These are phyloP conservation scores for Orientallactaga bullata DNA, from an alignment of 2,113 vertebrate genomes.

Conservation along the genomic window DNA sequence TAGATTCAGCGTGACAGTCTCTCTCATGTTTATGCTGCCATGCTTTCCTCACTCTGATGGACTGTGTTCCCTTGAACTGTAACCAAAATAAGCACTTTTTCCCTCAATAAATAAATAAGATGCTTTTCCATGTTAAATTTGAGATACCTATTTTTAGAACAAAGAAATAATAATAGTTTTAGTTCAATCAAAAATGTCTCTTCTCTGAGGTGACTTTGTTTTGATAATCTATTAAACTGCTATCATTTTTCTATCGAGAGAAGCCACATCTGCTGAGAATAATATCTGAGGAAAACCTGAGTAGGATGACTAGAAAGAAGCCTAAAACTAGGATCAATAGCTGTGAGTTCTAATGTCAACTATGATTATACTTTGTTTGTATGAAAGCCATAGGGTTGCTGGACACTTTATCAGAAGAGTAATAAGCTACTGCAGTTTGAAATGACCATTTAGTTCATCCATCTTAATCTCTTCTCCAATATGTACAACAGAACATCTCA, in stretches of 20 bases:
- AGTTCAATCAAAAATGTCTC: constrained; percentile 14
- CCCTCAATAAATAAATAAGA: not conserved
- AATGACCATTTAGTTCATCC: not conserved
- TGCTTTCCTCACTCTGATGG: too few species aligned
- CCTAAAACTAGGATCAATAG: not conserved
- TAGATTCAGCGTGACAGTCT: too few species aligned
- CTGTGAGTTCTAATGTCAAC: not conserved
- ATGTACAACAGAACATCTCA: not conserved
- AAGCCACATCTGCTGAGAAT: not conserved
- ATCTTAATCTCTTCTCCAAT: not conserved
- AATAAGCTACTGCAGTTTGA: not conserved
- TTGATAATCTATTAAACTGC: not conserved
- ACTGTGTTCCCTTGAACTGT: too few species aligned
- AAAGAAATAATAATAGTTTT: not conserved
- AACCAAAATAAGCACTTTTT: too few species aligned
- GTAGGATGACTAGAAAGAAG: not conserved
- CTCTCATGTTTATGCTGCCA: too few species aligned
- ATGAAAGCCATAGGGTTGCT: not conserved
- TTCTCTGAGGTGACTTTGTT: not conserved
- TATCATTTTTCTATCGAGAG: not conserved
- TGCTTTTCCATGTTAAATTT: not conserved
- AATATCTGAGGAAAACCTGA: not conserved
- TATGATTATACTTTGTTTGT: not conserved
- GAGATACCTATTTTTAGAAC: not conserved
- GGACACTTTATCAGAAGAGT: not conserved